Conservation (phyloP, 2,888 invertebrate species). For the Tholera decimalis region DNA sequence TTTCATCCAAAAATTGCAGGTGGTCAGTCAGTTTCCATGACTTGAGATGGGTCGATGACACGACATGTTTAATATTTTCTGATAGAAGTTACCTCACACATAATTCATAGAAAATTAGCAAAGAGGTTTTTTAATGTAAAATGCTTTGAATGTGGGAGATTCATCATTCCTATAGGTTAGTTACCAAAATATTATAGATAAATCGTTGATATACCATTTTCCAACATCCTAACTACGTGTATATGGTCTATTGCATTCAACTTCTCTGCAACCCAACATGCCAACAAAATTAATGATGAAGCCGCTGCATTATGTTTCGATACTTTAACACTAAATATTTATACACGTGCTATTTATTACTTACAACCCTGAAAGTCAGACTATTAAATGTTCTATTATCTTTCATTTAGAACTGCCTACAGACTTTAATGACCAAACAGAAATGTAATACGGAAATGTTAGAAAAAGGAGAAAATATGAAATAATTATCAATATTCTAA, state of each 20-base stretch:
- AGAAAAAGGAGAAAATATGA: constrained; percentile 49
- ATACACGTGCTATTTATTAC: constrained; percentile 68
- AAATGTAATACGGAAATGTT: constrained; percentile 44
- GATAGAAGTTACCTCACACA: too few species aligned
- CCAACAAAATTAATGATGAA: constrained; percentile 34
- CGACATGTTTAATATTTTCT: too few species aligned
- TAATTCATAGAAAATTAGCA: too few species aligned
- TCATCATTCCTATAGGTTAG: background rate
- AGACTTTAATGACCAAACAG: constrained; percentile 55
- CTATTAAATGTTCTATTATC: constrained; percentile 74
- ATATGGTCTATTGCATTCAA: background rate
- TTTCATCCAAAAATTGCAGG: background rate
- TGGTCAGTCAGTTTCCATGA: background rate
- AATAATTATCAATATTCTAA: constrained; percentile 56
- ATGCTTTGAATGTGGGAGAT: constrained; percentile 5
- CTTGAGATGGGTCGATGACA: too few species aligned
- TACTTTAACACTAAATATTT: constrained; percentile 59
- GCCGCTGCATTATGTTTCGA: constrained; percentile 38
- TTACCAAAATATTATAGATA: constrained; percentile 15
- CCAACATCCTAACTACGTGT: constrained; percentile 45
- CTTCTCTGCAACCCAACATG: constrained; percentile 27
- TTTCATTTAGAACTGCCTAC: constrained; percentile 61
- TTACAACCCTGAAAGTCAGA: constrained; percentile 83
- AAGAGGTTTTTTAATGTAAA: background rate
- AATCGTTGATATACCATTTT: constrained; percentile 16